These are phyloP conservation scores for Caerostris darwini DNA, from an alignment of 1,140 invertebrate genomes.

Conservation along the genomic window DNA sequence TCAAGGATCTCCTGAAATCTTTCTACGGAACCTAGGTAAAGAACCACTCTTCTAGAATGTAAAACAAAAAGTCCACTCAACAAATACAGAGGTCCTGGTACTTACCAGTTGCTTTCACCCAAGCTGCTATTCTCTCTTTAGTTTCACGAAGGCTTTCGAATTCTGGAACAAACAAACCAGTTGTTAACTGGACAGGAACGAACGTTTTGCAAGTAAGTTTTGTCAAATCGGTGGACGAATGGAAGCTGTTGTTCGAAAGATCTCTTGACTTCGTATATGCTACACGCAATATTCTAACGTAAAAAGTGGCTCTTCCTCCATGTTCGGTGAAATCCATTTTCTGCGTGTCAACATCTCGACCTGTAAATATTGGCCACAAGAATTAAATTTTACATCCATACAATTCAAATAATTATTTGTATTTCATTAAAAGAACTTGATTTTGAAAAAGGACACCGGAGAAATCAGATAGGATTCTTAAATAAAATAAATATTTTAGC, in stretches of 20 bases:
- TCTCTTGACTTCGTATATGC: slow-evolving; percentile 72
- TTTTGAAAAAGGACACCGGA: too few species aligned
- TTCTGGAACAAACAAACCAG: slow-evolving; percentile 65
- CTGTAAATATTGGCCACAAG: neutral
- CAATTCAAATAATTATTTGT: too few species aligned
- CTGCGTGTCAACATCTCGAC: slow-evolving; percentile 71
- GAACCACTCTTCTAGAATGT: too few species aligned
- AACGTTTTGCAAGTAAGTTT: slow-evolving; percentile 78
- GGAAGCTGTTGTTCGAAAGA: neutral
- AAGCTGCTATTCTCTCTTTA: slow-evolving; percentile 69
- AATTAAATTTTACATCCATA: too few species aligned
- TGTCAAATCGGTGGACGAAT: neutral
- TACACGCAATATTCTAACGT: slow-evolving; percentile 79
- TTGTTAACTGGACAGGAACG: slow-evolving; percentile 70
- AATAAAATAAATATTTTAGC: too few species aligned
- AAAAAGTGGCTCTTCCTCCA: slow-evolving; percentile 74
- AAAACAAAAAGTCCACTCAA: too few species aligned
- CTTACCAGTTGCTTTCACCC: slow-evolving; percentile 78
- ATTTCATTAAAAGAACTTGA: too few species aligned
- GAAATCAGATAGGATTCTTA: too few species aligned
- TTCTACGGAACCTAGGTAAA: too few species aligned
- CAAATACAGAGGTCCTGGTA: too few species aligned
- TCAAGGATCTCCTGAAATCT: too few species aligned
- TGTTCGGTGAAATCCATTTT: slow-evolving; percentile 79
- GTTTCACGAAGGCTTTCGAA: slow-evolving; percentile 72